Percentiles rank a stretch among this genome's conserved stretches.
phyloP scores from a whole-genome alignment of 2,113 vertebrate species.

The Paraplagusia blochii region DNA sequence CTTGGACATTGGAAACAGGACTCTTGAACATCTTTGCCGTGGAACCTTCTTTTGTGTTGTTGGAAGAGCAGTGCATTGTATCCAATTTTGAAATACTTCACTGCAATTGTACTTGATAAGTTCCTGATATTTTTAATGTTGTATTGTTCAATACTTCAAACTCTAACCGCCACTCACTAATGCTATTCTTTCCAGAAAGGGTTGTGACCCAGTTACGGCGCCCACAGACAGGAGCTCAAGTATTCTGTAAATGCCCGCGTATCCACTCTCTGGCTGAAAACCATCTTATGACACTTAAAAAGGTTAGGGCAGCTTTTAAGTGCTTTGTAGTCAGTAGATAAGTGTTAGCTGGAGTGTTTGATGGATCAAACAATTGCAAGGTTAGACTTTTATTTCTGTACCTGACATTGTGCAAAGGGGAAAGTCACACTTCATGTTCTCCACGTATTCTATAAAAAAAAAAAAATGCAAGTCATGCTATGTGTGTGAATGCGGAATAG shows the following conservation, averaged over 20 bases:
- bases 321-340: slow-evolving; percentile 17
- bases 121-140: slow-evolving; percentile 18
- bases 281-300: slow-evolving; percentile 24
- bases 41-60: too few species aligned
- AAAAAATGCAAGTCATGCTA: slow-evolving; percentile 11
- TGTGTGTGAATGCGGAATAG: background rate
- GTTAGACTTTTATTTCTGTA: slow-evolving; percentile 8
- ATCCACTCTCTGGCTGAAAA: slow-evolving; percentile 12
- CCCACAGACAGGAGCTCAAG: slow-evolving; percentile 13
- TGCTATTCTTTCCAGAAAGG: slow-evolving; percentile 33
- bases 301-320: slow-evolving; percentile 32
- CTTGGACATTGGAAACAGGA: too few species aligned
- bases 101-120: background rate
- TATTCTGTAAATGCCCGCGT: slow-evolving; percentile 19
- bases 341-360: slow-evolving; percentile 22
- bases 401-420: slow-evolving; percentile 19
- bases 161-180: slow-evolving; percentile 25
- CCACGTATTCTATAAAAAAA: slow-evolving; percentile 10
- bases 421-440: slow-evolving; percentile 1
- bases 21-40: too few species aligned
- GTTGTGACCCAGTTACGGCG: slow-evolving; percentile 27
- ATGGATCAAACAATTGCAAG: slow-evolving; percentile 30
- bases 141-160: slow-evolving; percentile 16
- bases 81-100: slow-evolving; percentile 11
- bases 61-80: slow-evolving; percentile 16